A percentile compares a stretch with the other conserved stretches of the same genome.
Conservation (phyloP, 2,888 invertebrate genomes). For the Nemotelus pantherinus region DNA sequence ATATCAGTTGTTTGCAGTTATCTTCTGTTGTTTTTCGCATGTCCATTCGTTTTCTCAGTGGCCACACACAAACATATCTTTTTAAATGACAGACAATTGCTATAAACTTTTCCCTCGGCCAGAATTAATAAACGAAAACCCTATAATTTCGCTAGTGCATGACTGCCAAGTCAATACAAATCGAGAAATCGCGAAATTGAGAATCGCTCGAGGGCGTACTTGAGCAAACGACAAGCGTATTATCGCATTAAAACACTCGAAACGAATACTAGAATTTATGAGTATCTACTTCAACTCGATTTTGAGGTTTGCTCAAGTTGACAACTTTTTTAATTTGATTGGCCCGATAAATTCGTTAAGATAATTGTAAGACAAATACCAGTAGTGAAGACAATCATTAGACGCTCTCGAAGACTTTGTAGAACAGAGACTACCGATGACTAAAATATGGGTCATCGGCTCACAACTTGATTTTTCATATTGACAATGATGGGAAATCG, state of each 20-base stretch:
- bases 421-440: too few relatives aligned
- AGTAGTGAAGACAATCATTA: too few relatives aligned
- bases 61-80: slow-evolving; percentile 27
- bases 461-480: too few relatives aligned
- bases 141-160: slow-evolving; percentile 32
- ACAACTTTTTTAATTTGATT: background rate
- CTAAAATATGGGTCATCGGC: too few relatives aligned
- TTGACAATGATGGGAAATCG: too few relatives aligned
- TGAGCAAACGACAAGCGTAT: slow-evolving; percentile 28
- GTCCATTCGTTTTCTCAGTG: slow-evolving; percentile 5
- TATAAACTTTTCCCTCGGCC: background rate
- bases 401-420: too few relatives aligned
- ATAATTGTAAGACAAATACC: too few relatives aligned
- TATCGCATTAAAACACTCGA: slow-evolving; percentile 41
- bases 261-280: slow-evolving; percentile 24
- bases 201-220: slow-evolving; percentile 34
- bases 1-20: slow-evolving; percentile 16
- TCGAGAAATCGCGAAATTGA: background rate
- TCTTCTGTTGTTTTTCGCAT: background rate
- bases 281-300: slow-evolving; percentile 4
- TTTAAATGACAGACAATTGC: slow-evolving; percentile 29
- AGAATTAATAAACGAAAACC: slow-evolving; percentile 18
- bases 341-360: too few relatives aligned
- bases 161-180: slow-evolving; percentile 16
- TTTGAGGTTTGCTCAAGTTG: slow-evolving; percentile 8